Evolutionary conservation across 2,888 invertebrate genomes (phyloP).

Genomic region (Thymelicus acteon): DNA sequence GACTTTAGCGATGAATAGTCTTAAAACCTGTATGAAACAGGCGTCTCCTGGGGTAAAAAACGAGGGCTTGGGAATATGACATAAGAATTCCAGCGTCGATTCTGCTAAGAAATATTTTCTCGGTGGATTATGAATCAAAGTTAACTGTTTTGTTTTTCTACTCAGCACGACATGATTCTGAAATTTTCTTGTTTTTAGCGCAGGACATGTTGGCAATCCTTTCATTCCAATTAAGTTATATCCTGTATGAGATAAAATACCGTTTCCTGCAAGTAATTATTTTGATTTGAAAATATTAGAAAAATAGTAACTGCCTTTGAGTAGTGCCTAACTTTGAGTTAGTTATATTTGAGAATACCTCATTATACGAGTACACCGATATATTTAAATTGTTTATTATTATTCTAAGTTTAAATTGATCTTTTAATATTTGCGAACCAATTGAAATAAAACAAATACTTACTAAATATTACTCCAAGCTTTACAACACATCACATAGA

Average conservation of each 20-base stretch:
- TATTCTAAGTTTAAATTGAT: too few species aligned
- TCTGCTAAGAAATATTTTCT: slow-evolving; percentile 41
- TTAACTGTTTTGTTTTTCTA: slow-evolving; percentile 35
- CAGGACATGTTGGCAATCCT: slow-evolving; percentile 18
- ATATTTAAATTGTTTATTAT: too few species aligned
- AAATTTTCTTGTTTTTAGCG: slow-evolving; percentile 24
- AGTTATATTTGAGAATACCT: too few species aligned
- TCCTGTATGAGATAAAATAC: not conserved
- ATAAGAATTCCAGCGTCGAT: slow-evolving; percentile 44
- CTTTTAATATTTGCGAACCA: too few species aligned
- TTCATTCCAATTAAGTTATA: slow-evolving; percentile 33
- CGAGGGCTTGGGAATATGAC: slow-evolving; percentile 45
- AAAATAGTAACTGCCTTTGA: not conserved
- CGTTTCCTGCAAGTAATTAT: not conserved
- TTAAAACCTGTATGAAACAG: slow-evolving; percentile 43
- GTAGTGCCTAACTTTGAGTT: too few species aligned
- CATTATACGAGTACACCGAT: too few species aligned
- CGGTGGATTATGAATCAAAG: slow-evolving; percentile 35
- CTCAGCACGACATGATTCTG: slow-evolving; percentile 23
- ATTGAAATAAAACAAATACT: too few species aligned
- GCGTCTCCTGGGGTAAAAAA: slow-evolving; percentile 42
- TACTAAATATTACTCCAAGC: too few species aligned
- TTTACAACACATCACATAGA: too few species aligned
- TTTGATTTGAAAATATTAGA: not conserved
- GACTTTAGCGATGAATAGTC: slow-evolving; percentile 39